Percentiles rank a stretch among this genome's conserved stretches.
Evolutionary conservation across 2,888 invertebrate species (phyloP).

Genomic region (Drosophila fungiperda): DNA sequence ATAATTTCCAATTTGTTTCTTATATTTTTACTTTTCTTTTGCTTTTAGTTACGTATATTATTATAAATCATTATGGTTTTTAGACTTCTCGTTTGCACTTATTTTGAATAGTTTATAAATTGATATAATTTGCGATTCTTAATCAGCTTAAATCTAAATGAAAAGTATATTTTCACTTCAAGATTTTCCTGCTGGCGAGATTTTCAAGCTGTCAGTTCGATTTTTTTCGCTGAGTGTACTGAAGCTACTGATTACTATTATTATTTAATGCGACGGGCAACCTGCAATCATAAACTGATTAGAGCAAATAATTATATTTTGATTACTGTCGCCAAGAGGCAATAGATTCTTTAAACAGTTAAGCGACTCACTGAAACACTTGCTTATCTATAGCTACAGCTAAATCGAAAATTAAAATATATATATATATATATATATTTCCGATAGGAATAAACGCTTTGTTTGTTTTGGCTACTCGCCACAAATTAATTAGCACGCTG

Average conservation of each 20-base stretch:
- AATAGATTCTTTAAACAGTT: constrained; percentile 19
- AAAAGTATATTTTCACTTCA: neutral
- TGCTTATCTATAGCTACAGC: constrained; percentile 16
- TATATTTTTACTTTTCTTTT: no score
- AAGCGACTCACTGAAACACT: constrained; percentile 18
- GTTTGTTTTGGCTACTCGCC: constrained; percentile 17
- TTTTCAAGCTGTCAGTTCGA: neutral
- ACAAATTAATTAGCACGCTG: constrained; percentile 56
- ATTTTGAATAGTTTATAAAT: neutral
- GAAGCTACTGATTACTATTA: constrained; percentile 64
- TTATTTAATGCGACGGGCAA: constrained; percentile 29
- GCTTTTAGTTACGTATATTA: no score
- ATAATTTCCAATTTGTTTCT: neutral
- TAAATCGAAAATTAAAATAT: neutral
- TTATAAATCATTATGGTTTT: no score
- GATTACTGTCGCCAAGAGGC: constrained; percentile 16
- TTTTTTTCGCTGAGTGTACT: constrained; percentile 17
- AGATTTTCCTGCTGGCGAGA: neutral
- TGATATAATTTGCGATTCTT: neutral
- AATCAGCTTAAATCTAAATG: neutral
- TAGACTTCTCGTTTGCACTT: no score
- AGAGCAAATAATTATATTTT: constrained; percentile 49
- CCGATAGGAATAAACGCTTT: constrained; percentile 21
- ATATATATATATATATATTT: constrained; percentile 20
- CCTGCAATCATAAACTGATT: constrained; percentile 40